Conservation (phyloP, 2,113 vertebrate species). For the Rousettus leschenaultii region DNA sequence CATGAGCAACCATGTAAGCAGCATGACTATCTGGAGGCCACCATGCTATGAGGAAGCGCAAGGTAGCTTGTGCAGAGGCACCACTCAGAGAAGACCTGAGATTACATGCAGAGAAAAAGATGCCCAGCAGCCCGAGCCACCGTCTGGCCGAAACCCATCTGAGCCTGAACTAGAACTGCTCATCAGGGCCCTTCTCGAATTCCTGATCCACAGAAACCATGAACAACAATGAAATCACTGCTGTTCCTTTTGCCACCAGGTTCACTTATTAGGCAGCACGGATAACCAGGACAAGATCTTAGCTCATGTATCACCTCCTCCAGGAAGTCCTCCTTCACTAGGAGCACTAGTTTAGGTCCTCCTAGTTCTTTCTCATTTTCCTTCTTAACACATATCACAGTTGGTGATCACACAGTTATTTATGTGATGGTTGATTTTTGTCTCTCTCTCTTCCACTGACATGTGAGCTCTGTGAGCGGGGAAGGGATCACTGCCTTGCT, state of each 20-base stretch:
- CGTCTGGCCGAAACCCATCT: not conserved
- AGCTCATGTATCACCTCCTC: accelerated
- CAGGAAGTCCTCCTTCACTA: not conserved
- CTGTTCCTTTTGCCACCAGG: not conserved
- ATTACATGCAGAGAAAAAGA: not conserved
- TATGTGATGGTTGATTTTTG: not conserved
- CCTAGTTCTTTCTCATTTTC: not conserved
- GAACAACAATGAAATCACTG: not conserved
- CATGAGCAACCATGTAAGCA: not conserved
- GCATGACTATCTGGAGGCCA: not conserved
- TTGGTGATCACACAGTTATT: not conserved
- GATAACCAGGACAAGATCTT: not conserved
- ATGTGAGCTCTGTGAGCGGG: not conserved
- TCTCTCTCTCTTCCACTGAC: not conserved
- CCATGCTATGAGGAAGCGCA: not conserved
- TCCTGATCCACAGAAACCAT: not conserved
- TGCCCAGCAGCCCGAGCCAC: not conserved
- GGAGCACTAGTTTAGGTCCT: accelerated
- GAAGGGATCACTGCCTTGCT: not conserved
- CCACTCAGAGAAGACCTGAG: not conserved
- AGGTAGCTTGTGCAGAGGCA: not conserved
- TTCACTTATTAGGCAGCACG: not conserved
- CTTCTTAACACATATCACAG: not conserved
- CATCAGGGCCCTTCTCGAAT: not conserved
- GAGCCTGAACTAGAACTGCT: not conserved